Conservation (phyloP, 1,140 invertebrate species). For the Zaprionus ghesquierei region DNA sequence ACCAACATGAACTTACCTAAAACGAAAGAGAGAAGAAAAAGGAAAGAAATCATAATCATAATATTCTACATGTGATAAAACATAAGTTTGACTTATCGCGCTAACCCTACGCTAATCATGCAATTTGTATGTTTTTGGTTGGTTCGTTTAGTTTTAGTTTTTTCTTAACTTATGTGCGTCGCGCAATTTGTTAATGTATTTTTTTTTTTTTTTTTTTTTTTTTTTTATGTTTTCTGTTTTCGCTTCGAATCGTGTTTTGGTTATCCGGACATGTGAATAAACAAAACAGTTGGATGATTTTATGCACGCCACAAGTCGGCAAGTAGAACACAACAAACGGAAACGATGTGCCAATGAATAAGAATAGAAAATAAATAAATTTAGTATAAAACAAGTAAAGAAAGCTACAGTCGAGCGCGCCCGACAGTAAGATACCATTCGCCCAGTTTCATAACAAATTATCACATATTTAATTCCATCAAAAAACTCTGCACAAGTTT, state of each 20-base stretch:
- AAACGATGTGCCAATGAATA: conserved; percentile 19
- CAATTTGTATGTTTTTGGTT: background rate
- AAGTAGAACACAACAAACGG: conserved; percentile 20
- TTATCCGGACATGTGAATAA: conserved; percentile 42
- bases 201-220: conserved; percentile 13
- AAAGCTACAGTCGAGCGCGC: no score
- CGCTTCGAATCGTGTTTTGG: conserved; percentile 1
- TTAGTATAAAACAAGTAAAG: no score
- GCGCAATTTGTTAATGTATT: conserved; percentile 24
- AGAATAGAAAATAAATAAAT: conserved; percentile 43
- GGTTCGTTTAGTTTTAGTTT: background rate
- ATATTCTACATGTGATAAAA: background rate
- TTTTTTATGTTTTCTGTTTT: background rate
- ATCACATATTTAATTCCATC: no score
- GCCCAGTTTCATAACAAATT: no score
- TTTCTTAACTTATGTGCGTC: background rate
- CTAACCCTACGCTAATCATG: conserved; percentile 36
- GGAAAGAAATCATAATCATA: conserved; percentile 27
- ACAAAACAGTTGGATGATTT: conserved; percentile 14
- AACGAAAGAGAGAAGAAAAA: conserved; percentile 48
- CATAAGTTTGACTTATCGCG: conserved; percentile 1
- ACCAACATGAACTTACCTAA: conserved; percentile 71
- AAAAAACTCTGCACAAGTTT: no score
- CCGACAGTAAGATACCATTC: no score
- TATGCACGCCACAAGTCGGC: background rate